Evolutionary conservation across 2,888 invertebrate species (phyloP).

Genomic region (Cheiracanthium punctorium): DNA sequence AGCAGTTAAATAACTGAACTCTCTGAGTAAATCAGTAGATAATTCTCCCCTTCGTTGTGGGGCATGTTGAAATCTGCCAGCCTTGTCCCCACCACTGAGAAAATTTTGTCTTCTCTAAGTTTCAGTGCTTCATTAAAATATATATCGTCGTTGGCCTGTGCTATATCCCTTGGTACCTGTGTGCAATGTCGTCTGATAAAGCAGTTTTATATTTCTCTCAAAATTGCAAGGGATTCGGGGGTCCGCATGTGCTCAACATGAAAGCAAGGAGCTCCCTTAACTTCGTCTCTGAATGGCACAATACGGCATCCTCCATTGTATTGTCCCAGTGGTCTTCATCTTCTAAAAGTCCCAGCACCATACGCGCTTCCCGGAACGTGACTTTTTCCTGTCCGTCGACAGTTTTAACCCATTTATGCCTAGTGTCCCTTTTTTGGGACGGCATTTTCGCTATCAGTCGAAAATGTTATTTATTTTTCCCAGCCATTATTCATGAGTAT

Average conservation of each 20-base stretch:
- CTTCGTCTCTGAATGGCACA: conserved; percentile 33
- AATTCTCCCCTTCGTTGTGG: background rate
- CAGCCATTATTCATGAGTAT: too few species aligned
- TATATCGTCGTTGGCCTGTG: background rate
- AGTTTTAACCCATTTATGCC: too few species aligned
- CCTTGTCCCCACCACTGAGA: background rate
- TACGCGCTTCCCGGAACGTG: conserved; percentile 61
- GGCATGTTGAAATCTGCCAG: background rate
- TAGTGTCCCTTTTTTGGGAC: too few species aligned
- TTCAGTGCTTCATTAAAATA: background rate
- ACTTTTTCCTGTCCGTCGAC: conserved; percentile 5
- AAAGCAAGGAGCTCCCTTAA: conserved; percentile 68
- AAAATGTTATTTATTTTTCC: too few species aligned
- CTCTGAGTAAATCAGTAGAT: background rate
- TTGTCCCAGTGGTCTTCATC: conserved; percentile 70
- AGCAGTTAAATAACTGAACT: background rate
- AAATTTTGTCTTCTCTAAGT: background rate
- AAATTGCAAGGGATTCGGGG: conserved; percentile 3
- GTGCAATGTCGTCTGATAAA: background rate
- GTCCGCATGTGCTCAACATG: background rate
- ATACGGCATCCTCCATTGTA: conserved; percentile 63
- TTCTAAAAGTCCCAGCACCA: conserved; percentile 56
- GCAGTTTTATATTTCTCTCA: conserved; percentile 11
- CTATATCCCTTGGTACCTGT: background rate
- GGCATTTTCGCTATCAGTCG: too few species aligned